Conservation (phyloP, 1,140 invertebrate species). For the Heliconius melpomene region DNA sequence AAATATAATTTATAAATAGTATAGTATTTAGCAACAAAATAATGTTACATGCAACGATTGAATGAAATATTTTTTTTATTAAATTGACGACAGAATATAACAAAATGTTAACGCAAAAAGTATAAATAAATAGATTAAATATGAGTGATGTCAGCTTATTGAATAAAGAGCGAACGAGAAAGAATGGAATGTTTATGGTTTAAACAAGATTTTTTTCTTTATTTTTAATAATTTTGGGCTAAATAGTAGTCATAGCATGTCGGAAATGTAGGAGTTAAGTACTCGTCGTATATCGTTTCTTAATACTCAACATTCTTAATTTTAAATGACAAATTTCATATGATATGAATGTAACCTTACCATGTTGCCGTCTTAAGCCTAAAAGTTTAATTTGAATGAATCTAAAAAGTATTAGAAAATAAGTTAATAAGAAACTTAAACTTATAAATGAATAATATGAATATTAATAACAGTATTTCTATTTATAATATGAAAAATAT, state of each 20-base stretch:
- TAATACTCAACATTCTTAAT: not conserved
- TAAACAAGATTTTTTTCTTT: not conserved
- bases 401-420: too few species aligned
- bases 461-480: too few species aligned
- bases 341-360: too few species aligned
- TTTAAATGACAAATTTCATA: too few species aligned
- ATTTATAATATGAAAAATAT: not conserved
- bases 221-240: too few species aligned
- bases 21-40: constrained; percentile 61
- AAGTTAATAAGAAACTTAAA: too few species aligned
- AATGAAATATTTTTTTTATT: constrained; percentile 55
- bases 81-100: constrained; percentile 36
- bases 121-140: constrained; percentile 25
- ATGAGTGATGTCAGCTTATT: not conserved
- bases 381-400: too few species aligned
- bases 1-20: constrained; percentile 54
- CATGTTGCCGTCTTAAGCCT: too few species aligned
- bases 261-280: not conserved
- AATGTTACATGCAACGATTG: constrained; percentile 58
- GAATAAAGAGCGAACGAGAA: constrained; percentile 2
- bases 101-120: constrained; percentile 20
- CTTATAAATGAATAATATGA: too few species aligned
- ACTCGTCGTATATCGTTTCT: too few species aligned
- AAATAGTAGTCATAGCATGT: too few species aligned
- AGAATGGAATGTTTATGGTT: constrained; percentile 8